Percentiles rank a stretch among this genome's conserved stretches.
Evolutionary conservation across 2,113 vertebrate genomes (phyloP).

Genomic region (Daboia siamensis): DNA sequence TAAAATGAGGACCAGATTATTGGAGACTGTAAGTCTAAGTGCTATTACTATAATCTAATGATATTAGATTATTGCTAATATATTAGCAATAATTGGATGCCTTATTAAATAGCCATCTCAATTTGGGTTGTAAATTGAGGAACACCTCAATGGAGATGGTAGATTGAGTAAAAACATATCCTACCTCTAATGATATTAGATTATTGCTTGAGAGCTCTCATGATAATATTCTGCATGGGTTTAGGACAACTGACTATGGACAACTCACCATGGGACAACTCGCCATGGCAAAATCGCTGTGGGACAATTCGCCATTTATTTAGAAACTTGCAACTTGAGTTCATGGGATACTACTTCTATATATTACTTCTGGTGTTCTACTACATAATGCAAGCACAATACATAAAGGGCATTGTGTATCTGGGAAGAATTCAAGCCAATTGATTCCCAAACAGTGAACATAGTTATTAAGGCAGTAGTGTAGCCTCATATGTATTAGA

Average conservation of each 20-base stretch:
- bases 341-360: not conserved
- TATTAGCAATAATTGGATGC: no score
- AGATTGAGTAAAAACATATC: no score
- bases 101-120: no score
- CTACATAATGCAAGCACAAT: not conserved
- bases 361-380: not conserved
- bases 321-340: not conserved
- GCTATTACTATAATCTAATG: not conserved
- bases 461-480: not conserved
- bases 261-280: not conserved
- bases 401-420: not conserved
- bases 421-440: not conserved
- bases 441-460: not conserved
- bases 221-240: not conserved
- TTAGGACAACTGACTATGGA: no score
- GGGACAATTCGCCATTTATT: not conserved
- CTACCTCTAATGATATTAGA: not conserved
- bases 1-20: no score
- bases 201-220: not conserved
- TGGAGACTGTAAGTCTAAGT: no score
- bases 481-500: not conserved
- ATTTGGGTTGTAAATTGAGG: no score
- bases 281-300: no score
- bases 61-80: no score
- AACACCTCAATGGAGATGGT: no score